Base-by-base conservation (phyloP, 2,797 vertebrate species). In the Catharus ustulatus region DNA sequence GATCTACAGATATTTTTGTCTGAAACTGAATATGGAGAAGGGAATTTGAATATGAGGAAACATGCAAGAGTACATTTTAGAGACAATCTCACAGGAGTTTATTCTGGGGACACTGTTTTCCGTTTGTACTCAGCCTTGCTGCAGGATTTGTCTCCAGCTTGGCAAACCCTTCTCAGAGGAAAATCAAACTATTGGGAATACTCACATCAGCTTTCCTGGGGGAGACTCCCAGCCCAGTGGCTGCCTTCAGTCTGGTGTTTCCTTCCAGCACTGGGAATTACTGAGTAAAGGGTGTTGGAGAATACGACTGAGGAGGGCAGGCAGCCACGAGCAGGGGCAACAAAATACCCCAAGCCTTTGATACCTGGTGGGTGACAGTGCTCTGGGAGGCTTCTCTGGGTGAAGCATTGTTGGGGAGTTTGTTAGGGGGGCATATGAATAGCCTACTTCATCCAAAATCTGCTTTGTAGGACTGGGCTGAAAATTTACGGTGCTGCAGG, bases 331-430 rank as follows among this genome's bases (percentile, higher is more conserved):
- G 48, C 21, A 4, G 71, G 81, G 51, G n/a, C 1, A 7, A 29
- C 8, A 26, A 29, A 79, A 63, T 2, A 29, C 4, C 24, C 40
- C 0, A 2, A 77, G n/a, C 13, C 40, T 86, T 43, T 52, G 36
- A 6, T 22, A 14, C 4, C 45, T 2, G 4, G 19, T 0, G 13
- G 32, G 15, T 23, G 43, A 26, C 8, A 17, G 17, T 1, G 19
- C 57, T 45, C 13, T 1, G 9, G 52, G 9, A 38, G n/a, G 32
- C 24, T 48, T 22, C 73, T 76, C n/a, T 14, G 54, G 11, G 14
- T 6, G 42, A 48, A 58, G 45, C 2, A 0, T 3, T 21, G 6
- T 13, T 27, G 73, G 32, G 27, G 46, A 62, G 29, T 57, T 75
- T 54, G 14, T 66, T 48, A 22, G 23, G 43, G 36, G 15, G 64